Percentiles rank a stretch among this genome's conserved stretches.
phyloP scores from a whole-genome alignment of 2,888 invertebrate species.

The Drosophila atroscutellata region DNA sequence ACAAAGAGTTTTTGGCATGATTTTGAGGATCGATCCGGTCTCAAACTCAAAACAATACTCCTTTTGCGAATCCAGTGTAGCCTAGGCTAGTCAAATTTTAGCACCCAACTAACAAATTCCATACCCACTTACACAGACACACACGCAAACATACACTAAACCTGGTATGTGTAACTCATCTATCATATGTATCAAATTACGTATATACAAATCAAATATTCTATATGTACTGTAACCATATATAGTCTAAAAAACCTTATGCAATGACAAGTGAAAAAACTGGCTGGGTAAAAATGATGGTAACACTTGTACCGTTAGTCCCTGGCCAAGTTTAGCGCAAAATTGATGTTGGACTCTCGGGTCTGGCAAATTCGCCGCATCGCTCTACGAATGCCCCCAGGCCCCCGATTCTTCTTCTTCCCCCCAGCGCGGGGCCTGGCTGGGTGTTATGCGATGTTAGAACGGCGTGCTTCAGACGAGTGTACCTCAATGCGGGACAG shows the following conservation, averaged over 20 bases:
- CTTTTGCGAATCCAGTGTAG: slow-evolving; percentile 47
- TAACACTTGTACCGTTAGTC: slow-evolving; percentile 26
- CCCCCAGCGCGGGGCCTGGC: slow-evolving; percentile 15
- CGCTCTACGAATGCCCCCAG: slow-evolving; percentile 48
- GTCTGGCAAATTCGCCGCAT: slow-evolving; percentile 78
- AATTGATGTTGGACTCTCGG: slow-evolving; percentile 85
- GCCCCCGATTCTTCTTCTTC: slow-evolving; percentile 13
- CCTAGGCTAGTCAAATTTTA: slow-evolving; percentile 55
- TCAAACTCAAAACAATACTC: slow-evolving; percentile 13
- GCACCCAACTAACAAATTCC: slow-evolving; percentile 33
- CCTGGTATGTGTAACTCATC: slow-evolving; percentile 9
- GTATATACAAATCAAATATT: slow-evolving; percentile 6
- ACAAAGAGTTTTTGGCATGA: slow-evolving; percentile 25
- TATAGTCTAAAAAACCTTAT: slow-evolving; percentile 41
- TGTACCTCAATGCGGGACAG: slow-evolving; percentile 84
- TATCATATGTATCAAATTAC: slow-evolving; percentile 28
- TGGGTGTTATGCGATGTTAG: slow-evolving; percentile 62
- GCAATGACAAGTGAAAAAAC: slow-evolving; percentile 83
- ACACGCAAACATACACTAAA: background rate
- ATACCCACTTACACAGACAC: slow-evolving; percentile 8
- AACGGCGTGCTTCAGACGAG: slow-evolving; percentile 81
- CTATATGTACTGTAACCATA: slow-evolving; percentile 48
- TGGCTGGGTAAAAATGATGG: slow-evolving; percentile 35
- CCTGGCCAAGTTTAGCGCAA: slow-evolving; percentile 81
- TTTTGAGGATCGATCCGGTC: slow-evolving; percentile 26